Base-by-base conservation (phyloP, 1,140 invertebrate species). In the Penaeus indicus region DNA sequence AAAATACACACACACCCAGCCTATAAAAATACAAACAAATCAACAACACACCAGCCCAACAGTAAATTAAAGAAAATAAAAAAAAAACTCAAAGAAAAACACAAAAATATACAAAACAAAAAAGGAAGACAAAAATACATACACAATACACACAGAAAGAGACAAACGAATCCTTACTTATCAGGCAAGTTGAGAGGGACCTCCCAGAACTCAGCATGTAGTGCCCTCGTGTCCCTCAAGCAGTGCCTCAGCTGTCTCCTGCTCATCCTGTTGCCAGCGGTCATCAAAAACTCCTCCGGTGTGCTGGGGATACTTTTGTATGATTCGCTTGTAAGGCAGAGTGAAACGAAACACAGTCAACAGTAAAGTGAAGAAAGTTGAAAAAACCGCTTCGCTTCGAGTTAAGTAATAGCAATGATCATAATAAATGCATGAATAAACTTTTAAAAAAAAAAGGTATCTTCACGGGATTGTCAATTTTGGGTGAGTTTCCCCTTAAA, bases 121-220 rank as follows among this genome's bases (percentile, higher is more conserved):
- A 42, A 8, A 42, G 38, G 38, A 4, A 63, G 47, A 47, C 0
- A 80, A 22, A 25, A 47, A 80, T 13, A 32, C 96, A 95, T 8
- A 97, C 69, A 86, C 88, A 69, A 47, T 7, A 61, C 8, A 18
- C 5, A 18, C 21, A 7, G 5, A 0, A 7, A 27, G 18, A 81
- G 25, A 11, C 47, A 77, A 18, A 18, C 7, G 1, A 60, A n/a
- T 10, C 83, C 87, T 85, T 83, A 90, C 95, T 92, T 97, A 96
- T 98, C 97, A 85, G 97, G 96, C 90, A 97, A 95, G 93, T 98
- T 98, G 54, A 96, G 95, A 0, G 97, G 97, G 90, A 98, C 96
- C 92, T 98, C 97, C 97, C 97, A 98, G 92, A 98, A 98, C 92
- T 98, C 97, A 91, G 96, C 95, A 92, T 98, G 97, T 27, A 98